Base-by-base conservation (phyloP, 2,888 invertebrate species). In the Trimorus sp. region DNA sequence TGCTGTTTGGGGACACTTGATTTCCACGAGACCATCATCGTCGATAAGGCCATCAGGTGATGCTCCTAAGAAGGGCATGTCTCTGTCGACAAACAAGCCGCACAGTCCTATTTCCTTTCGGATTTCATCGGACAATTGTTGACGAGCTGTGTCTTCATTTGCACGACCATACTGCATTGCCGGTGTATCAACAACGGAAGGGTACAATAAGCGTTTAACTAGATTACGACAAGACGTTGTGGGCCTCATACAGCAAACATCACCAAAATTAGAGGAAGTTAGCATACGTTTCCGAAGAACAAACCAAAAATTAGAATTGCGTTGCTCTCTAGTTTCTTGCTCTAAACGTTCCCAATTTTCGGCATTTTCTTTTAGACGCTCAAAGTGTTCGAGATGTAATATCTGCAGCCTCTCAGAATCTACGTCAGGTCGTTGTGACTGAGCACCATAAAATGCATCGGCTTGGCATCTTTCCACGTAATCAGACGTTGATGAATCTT, bases 251-350 rank as follows among this genome's bases (percentile, higher is more conserved):
- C 56, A 49, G 65, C 74, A 65, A 26, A 74, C 48, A 7, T 58
- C 79, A 38, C 79, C 81, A 71, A 85, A 86, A 70, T 84, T 74
- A 0, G 84, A 84, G 26, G 84, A 74, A 5, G 85, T 85, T 16
- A 86, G 40, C 48, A 85, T 54, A 9, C 73, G 42, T 58, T 53
- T 68, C 58, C 82, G 73, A 45, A 76, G 65, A 36, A 69, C 9
- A 9, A 54, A 45, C 85, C 84, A 86, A 26, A 53, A 63, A 5
- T 71, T 54, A 8, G 37, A 65, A 8, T 40, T n/a, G 9, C 56
- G 56, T 73, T 85, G 84, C 8, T 66, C 60, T 40, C 62, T 70
- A 7, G 85, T 85, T 15, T 74, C 45, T 7, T 8, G 8, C 58
- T 84, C 82, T 40, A 85, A 82, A 48, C 82, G 16, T 8, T 62